Evolutionary conservation across 2,113 vertebrate genomes (phyloP).

Genomic region (Tenrec ecaudatus): DNA sequence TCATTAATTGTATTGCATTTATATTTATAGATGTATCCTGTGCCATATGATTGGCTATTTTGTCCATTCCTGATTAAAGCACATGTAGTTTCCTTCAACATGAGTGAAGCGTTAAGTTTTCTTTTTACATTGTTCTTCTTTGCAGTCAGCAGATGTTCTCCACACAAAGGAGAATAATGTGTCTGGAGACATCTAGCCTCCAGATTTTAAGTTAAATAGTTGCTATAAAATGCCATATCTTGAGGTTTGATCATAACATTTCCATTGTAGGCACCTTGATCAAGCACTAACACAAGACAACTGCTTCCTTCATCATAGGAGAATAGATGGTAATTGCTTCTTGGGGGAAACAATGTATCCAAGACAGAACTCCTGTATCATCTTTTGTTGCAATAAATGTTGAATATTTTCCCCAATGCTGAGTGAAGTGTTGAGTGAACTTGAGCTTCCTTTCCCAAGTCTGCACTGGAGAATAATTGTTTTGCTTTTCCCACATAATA

Average conservation of each 20-base stretch:
- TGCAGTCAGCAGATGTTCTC: slow-evolving; percentile 23
- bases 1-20: too few relatives aligned
- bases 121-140: slow-evolving; percentile 1
- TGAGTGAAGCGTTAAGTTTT: slow-evolving; percentile 20
- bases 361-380: slow-evolving; percentile 56
- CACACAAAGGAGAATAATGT: background rate
- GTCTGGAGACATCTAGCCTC: background rate
- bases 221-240: slow-evolving; percentile 47
- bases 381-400: slow-evolving; percentile 53
- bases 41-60: too few relatives aligned
- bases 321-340: slow-evolving; percentile 15
- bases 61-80: background rate
- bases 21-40: too few relatives aligned
- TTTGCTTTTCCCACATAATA: slow-evolving; percentile 39
- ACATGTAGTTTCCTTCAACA: background rate
- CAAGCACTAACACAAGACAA: slow-evolving; percentile 42
- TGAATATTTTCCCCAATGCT: slow-evolving; percentile 59
- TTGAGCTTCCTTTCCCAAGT: slow-evolving; percentile 73
- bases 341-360: slow-evolving; percentile 13
- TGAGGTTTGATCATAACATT: slow-evolving; percentile 62
- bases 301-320: slow-evolving; percentile 13
- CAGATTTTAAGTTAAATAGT: slow-evolving; percentile 34
- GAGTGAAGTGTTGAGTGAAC: slow-evolving; percentile 73
- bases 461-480: slow-evolving; percentile 64
- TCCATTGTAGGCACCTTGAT: background rate